phyloP scores from a whole-genome alignment of 1,140 invertebrate genomes.

The Drosophila kanapiae region DNA sequence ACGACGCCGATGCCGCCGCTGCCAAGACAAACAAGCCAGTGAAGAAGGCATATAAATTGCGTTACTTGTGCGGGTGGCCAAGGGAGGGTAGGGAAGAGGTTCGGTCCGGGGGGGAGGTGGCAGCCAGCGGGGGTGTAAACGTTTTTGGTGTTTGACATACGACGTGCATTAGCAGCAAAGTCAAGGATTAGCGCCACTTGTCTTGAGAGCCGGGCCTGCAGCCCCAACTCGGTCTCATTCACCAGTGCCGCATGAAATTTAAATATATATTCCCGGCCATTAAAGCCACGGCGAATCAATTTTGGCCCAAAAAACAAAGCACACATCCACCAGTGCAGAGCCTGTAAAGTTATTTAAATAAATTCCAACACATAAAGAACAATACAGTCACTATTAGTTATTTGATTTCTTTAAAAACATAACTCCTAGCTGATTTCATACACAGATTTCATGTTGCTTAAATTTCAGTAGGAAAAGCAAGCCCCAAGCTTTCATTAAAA shows the following conservation, averaged over 20 bases:
- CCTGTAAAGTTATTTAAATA: not conserved
- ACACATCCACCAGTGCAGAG: not conserved
- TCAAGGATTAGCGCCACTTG: slow-evolving; percentile 83
- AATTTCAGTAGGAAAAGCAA: not conserved
- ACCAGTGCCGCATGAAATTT: slow-evolving; percentile 44
- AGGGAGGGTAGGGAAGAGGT: not conserved
- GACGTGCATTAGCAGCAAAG: slow-evolving; percentile 83
- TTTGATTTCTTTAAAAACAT: too few species aligned
- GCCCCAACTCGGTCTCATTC: slow-evolving; percentile 10
- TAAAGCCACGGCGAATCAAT: slow-evolving; percentile 74
- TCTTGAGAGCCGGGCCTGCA: slow-evolving; percentile 61
- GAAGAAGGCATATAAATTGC: slow-evolving; percentile 80
- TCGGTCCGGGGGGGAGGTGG: slow-evolving; percentile 5
- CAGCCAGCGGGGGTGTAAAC: slow-evolving; percentile 59
- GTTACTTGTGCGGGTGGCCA: slow-evolving; percentile 56
- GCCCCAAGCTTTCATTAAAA: too few species aligned
- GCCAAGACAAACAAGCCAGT: slow-evolving; percentile 76
- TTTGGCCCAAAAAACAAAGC: slow-evolving; percentile 40
- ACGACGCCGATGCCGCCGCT: slow-evolving; percentile 24
- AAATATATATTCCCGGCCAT: slow-evolving; percentile 68
- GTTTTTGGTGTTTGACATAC: slow-evolving; percentile 83
- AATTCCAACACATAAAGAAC: not conserved
- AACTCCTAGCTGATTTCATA: not conserved
- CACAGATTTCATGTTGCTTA: too few species aligned
- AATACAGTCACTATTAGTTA: not conserved